Evolutionary conservation across 1,140 invertebrate genomes (phyloP).

Genomic region (Bathynomus jamesi): DNA sequence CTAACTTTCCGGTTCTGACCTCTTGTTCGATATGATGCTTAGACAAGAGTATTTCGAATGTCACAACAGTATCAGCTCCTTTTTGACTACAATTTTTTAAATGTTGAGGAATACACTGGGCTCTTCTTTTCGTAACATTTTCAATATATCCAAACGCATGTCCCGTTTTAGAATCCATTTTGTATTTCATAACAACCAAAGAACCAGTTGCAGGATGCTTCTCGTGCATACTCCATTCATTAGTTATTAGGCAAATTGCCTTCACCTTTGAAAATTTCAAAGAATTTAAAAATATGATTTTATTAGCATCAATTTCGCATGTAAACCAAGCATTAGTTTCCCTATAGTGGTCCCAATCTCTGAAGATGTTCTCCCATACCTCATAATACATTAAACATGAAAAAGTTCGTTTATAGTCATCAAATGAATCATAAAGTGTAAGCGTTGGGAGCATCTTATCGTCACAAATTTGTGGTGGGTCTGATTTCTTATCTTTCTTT

Average conservation of each 20-base stretch:
- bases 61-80: neutral
- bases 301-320: conserved; percentile 14
- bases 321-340: conserved; percentile 13
- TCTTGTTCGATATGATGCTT: neutral
- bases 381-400: conserved; percentile 25
- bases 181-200: conserved; percentile 4
- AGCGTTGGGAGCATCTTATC: conserved; percentile 26
- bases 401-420: conserved; percentile 30
- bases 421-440: conserved; percentile 26
- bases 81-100: neutral
- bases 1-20: conserved; percentile 5
- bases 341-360: conserved; percentile 23
- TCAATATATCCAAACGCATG: neutral
- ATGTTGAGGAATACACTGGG: neutral
- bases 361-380: conserved; percentile 29
- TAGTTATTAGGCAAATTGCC: conserved; percentile 16
- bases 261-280: conserved; percentile 24
- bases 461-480: conserved; percentile 17
- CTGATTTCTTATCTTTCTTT: neutral
- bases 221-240: conserved; percentile 11
- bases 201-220: conserved; percentile 20
- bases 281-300: neutral
- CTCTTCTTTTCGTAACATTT: neutral
- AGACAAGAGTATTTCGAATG: neutral
- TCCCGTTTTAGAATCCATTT: neutral